These are phyloP conservation scores for Lasioglossum baleicum DNA, from an alignment of 1,140 invertebrate genomes.

Conservation along the genomic window DNA sequence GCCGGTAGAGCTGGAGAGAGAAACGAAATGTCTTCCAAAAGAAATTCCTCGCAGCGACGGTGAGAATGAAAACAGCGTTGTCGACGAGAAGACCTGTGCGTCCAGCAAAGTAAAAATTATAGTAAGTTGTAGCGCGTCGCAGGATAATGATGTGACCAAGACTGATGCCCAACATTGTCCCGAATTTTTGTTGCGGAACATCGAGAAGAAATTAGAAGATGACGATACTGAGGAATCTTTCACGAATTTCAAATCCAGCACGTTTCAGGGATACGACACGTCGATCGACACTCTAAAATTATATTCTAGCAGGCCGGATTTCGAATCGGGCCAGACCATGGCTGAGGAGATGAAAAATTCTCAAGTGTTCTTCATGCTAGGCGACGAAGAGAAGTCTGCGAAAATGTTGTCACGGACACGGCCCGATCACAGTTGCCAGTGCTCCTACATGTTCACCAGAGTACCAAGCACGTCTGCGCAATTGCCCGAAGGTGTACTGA, in stretches of 20 bases:
- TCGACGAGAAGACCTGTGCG: slow-evolving; percentile 47
- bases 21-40: slow-evolving; percentile 38
- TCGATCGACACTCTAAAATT: slow-evolving; percentile 40
- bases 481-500: slow-evolving; percentile 69
- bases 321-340: slow-evolving; percentile 5
- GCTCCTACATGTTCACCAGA: slow-evolving; percentile 69
- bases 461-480: slow-evolving; percentile 73
- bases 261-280: slow-evolving; percentile 28
- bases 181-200: slow-evolving; percentile 34
- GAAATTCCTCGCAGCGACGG: slow-evolving; percentile 24
- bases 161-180: slow-evolving; percentile 32
- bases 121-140: slow-evolving; percentile 57
- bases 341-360: slow-evolving; percentile 46
- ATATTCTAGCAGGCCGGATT: slow-evolving; percentile 42
- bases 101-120: slow-evolving; percentile 71
- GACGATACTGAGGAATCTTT: slow-evolving; percentile 58
- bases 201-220: slow-evolving; percentile 56
- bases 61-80: slow-evolving; percentile 17
- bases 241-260: slow-evolving; percentile 55
- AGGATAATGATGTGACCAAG: slow-evolving; percentile 32
- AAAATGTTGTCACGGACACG: slow-evolving; percentile 44
- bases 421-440: slow-evolving; percentile 66
- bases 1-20: slow-evolving; percentile 49
- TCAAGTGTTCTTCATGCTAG: slow-evolving; percentile 87
- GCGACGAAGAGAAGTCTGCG: slow-evolving; percentile 86